Evolutionary conservation across 2,888 invertebrate genomes (phyloP).

Genomic region (Drosophila algonquin): DNA sequence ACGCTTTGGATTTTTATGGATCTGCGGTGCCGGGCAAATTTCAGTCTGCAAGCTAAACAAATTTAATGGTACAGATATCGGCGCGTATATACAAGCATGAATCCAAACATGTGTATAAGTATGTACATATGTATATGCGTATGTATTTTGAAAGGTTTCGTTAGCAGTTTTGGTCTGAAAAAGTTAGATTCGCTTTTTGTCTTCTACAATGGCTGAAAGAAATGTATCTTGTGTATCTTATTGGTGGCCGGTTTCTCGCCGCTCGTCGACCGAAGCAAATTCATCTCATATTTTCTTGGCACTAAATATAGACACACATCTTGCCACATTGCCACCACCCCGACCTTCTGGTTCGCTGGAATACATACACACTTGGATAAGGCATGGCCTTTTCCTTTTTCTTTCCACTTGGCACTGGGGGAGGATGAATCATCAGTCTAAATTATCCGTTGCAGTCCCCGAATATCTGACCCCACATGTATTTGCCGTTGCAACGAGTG

Average conservation of each 20-base stretch:
- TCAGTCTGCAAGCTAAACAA: not conserved
- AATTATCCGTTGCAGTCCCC: conserved; percentile 13
- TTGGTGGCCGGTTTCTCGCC: not conserved
- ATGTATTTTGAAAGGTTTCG: no score
- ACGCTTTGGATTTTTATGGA: not conserved
- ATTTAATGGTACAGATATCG: not conserved
- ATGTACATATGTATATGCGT: no score
- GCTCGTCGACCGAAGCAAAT: not conserved
- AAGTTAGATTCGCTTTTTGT: no score
- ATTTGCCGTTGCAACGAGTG: not conserved
- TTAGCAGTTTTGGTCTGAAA: no score
- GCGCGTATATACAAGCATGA: not conserved
- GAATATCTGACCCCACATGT: not conserved
- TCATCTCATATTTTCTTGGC: not conserved
- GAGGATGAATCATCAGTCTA: conserved; percentile 41
- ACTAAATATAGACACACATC: conserved; percentile 14
- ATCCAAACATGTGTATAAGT: no score
- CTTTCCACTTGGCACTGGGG: no score
- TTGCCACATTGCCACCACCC: conserved; percentile 39
- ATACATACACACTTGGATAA: conserved; percentile 19
- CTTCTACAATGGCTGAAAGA: no score
- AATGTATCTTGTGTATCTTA: not conserved
- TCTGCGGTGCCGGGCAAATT: not conserved
- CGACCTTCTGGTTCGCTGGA: conserved; percentile 23
- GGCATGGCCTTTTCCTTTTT: not conserved